These are phyloP conservation scores for Pandemis heparana DNA, from an alignment of 2,888 invertebrate species.

Conservation along the genomic window DNA sequence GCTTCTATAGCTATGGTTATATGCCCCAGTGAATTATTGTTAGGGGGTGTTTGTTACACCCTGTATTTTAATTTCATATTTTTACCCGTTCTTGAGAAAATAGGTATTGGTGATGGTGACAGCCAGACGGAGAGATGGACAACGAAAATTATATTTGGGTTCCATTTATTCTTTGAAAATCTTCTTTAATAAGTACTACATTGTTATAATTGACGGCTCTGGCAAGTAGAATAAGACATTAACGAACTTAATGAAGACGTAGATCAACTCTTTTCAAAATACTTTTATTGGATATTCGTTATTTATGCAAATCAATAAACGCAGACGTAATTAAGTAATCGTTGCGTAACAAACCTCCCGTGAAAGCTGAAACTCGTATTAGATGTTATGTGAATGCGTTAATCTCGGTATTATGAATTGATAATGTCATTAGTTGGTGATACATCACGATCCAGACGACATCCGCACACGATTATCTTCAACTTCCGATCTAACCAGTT, in stretches of 20 bases:
- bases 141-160: no score
- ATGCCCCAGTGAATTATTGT: no score
- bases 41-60: no score
- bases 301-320: conserved; percentile 17
- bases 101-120: no score
- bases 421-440: conserved; percentile 56
- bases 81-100: no score
- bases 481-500: conserved; percentile 42
- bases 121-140: no score
- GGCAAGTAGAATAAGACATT: background rate
- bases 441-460: conserved; percentile 52
- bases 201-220: no score
- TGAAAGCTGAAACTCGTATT: conserved; percentile 28
- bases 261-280: background rate
- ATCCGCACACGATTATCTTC: conserved; percentile 49
- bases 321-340: conserved; percentile 34
- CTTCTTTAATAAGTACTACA: no score
- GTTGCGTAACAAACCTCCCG: conserved; percentile 51
- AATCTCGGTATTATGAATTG: conserved; percentile 55
- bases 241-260: background rate
- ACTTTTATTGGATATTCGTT: conserved; percentile 5
- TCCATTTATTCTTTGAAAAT: no score
- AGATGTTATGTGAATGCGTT: conserved; percentile 46
- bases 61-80: no score
- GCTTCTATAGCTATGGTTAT: no score